phyloP scores from a whole-genome alignment of 2,113 vertebrate genomes.

The Aldabrachelys gigantea region DNA sequence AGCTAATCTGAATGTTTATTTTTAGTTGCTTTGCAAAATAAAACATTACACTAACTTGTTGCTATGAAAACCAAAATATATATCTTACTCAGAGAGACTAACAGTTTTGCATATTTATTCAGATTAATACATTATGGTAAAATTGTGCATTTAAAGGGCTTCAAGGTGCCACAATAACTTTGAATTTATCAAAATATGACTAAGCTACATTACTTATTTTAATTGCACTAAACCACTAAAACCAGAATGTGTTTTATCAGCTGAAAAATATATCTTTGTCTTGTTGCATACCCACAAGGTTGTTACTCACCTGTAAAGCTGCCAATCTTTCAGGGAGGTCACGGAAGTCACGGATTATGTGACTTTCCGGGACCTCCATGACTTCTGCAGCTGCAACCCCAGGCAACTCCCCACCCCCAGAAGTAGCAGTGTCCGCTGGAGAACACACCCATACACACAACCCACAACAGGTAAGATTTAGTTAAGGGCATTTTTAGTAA shows the following conservation, averaged over 20 bases:
- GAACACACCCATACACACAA: too few relatives aligned
- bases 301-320: slow-evolving; percentile 24
- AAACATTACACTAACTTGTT: background rate
- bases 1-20: background rate
- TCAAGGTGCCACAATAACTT: slow-evolving; percentile 35
- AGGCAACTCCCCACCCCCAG: too few relatives aligned
- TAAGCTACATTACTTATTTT: slow-evolving; percentile 8
- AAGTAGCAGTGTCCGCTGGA: too few relatives aligned
- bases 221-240: slow-evolving; percentile 60
- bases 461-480: too few relatives aligned
- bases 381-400: too few relatives aligned
- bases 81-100: background rate
- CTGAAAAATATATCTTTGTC: slow-evolving; percentile 33
- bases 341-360: too few relatives aligned
- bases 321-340: too few relatives aligned
- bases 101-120: slow-evolving; percentile 18
- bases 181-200: slow-evolving; percentile 42
- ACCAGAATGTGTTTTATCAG: slow-evolving; percentile 54
- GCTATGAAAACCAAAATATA: background rate
- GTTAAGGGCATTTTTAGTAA: too few relatives aligned
- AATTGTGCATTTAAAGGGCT: slow-evolving; percentile 39
- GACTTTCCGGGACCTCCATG: too few relatives aligned
- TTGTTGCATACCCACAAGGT: slow-evolving; percentile 23
- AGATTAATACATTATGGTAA: slow-evolving; percentile 11
- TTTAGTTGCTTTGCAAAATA: slow-evolving; percentile 36